Base-by-base conservation (phyloP, 2,797 vertebrate genomes). In the Fistularia tabacaria region DNA sequence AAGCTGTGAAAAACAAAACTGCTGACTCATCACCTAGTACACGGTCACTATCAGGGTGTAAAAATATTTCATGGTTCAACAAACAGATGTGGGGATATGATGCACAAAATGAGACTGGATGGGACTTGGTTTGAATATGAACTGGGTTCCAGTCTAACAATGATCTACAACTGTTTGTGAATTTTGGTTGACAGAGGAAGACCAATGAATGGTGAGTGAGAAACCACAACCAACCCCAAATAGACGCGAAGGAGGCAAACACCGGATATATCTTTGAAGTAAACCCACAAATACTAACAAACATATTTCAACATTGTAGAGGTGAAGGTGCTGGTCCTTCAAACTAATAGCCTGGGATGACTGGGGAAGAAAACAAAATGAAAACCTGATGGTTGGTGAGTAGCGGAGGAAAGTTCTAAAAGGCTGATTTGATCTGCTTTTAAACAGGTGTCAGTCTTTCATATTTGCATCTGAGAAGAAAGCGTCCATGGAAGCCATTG, bases 281-380 rank as follows among this genome's bases (percentile, higher is more conserved):
- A 80, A 80, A 80, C 81, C 69, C 74, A 81, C 77, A 83, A 83
- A 80, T 83, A 87, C 79, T 86, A 84, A 88, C 69, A 84, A 77
- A 82, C 75, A 71, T 66, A 80, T 78, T 83, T 72, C 77, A 75
- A 80, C 46, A 74, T 53, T 69, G 69, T 77, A 50, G 82, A 39
- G 53, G 60, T 51, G 63, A 57, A 50, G 47, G 62, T 48, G 36
- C 14, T 37, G 59, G 67, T 64, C 74, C 62, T 59, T 76, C 53
- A 60, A 71, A 73, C 67, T 71, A 66, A 68, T 62, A 82, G 66
- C 58, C 74, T 64, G 64, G 68, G 80, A 74, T 79, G 76, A 71
- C 85, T 73, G 69, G 79, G 67, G 51, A 73, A 66, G 57, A 54
- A 68, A 76, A 60, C 3, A 13, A 62, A 67, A 62, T 10, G 14